phyloP scores from a whole-genome alignment of 2,888 invertebrate genomes.

The Ophion costatus region DNA sequence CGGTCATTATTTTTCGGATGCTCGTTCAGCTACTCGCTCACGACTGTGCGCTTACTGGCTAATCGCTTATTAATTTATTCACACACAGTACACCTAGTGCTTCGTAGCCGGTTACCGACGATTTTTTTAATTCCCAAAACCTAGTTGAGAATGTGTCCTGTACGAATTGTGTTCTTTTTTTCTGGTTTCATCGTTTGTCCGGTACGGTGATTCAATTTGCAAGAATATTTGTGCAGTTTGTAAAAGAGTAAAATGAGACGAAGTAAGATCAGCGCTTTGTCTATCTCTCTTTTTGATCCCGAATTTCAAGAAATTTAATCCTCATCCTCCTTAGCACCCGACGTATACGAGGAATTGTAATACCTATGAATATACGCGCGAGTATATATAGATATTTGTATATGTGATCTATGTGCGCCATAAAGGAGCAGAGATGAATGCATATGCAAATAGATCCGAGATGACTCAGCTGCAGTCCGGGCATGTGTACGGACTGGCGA shows the following conservation, averaged over 20 bases:
- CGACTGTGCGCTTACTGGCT: too few relatives aligned
- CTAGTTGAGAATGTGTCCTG: too few relatives aligned
- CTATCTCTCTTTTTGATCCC: neutral
- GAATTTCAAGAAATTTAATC: neutral
- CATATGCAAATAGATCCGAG: slow-evolving; percentile 55
- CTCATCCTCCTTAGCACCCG: neutral
- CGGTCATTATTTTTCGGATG: too few relatives aligned
- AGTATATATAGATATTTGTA: slow-evolving; percentile 1
- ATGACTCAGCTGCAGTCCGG: slow-evolving; percentile 52
- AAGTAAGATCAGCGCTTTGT: neutral
- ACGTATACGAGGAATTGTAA: neutral
- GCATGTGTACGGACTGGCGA: slow-evolving; percentile 6
- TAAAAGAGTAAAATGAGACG: neutral
- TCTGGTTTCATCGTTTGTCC: too few relatives aligned
- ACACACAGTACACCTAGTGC: too few relatives aligned
- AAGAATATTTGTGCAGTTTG: neutral
- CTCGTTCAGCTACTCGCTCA: too few relatives aligned
- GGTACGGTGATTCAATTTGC: too few relatives aligned
- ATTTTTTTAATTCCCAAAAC: too few relatives aligned
- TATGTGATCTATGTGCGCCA: slow-evolving; percentile 27
- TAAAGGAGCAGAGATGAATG: slow-evolving; percentile 47
- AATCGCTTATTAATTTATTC: too few relatives aligned
- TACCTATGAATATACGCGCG: neutral
- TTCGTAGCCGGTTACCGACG: too few relatives aligned
- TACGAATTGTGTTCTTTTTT: too few relatives aligned